These are phyloP conservation scores for Pseudorasbora parva DNA, from an alignment of 2,113 vertebrate species.

Conservation along the genomic window DNA sequence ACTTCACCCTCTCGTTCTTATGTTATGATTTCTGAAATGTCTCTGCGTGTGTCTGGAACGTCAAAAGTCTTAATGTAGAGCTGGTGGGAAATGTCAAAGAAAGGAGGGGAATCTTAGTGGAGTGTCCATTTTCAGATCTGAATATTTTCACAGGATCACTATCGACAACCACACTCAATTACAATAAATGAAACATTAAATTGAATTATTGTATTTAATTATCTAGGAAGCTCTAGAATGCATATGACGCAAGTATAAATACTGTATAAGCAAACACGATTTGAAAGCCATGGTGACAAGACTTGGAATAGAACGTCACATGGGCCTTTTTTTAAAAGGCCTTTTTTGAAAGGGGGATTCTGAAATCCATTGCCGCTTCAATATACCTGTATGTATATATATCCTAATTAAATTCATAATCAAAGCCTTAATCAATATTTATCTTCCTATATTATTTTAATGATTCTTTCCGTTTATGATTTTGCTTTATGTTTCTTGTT, in stretches of 20 bases:
- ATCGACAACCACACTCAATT: neutral
- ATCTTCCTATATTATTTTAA: too few relatives aligned
- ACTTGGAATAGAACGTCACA: too few relatives aligned
- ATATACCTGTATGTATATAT: too few relatives aligned
- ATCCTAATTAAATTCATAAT: too few relatives aligned
- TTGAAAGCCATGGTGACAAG: too few relatives aligned
- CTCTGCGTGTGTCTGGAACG: conserved; percentile 61
- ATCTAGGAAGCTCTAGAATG: neutral
- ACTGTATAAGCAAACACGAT: too few relatives aligned
- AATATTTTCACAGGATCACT: neutral
- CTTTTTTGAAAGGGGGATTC: too few relatives aligned
- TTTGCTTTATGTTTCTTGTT: too few relatives aligned
- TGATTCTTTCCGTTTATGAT: too few relatives aligned
- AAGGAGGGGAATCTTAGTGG: conserved; percentile 72
- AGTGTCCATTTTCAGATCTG: neutral
- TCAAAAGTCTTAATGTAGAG: conserved; percentile 93
- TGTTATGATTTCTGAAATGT: conserved; percentile 81
- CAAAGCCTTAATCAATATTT: too few relatives aligned
- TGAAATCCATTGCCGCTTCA: too few relatives aligned
- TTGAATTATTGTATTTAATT: neutral
- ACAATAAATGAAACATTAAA: neutral
- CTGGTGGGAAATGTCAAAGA: conserved; percentile 95
- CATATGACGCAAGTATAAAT: neutral
- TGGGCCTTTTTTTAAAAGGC: too few relatives aligned
- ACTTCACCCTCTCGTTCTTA: conserved; percentile 70